These are phyloP conservation scores for Araneus ventricosus DNA, from an alignment of 1,140 invertebrate genomes.

Conservation along the genomic window DNA sequence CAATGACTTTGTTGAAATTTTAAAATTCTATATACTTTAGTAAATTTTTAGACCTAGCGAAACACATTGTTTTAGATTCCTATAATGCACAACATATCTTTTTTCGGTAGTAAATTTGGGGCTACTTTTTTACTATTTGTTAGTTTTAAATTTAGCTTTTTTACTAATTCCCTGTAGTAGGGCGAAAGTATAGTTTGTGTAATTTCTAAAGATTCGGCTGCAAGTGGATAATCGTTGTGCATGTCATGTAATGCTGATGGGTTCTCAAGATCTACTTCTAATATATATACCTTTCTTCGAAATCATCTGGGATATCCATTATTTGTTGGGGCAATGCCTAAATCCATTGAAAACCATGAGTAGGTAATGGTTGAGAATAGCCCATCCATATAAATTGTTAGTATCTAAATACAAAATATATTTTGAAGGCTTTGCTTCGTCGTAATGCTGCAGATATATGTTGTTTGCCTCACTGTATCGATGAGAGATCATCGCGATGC, in stretches of 20 bases:
- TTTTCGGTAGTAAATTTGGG: not conserved
- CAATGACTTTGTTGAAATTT: not conserved
- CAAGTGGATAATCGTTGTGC: not conserved
- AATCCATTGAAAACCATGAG: constrained; percentile 72
- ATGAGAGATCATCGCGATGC: constrained; percentile 75
- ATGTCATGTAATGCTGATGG: not conserved
- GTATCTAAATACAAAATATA: constrained; percentile 77
- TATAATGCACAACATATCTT: not conserved
- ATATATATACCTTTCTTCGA: not conserved
- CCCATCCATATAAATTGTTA: constrained; percentile 77
- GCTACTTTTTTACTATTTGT: not conserved
- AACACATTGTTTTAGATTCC: not conserved
- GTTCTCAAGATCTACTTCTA: not conserved
- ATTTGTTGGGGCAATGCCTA: no score
- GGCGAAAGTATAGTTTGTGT: not conserved
- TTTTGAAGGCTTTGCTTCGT: constrained; percentile 71
- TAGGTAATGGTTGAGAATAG: constrained; percentile 71
- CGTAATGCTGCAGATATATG: constrained; percentile 73
- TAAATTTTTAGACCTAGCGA: not conserved
- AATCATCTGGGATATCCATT: not conserved
- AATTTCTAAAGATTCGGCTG: not conserved
- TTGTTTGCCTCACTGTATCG: constrained; percentile 77
- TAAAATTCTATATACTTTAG: not conserved
- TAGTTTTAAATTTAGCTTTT: not conserved
- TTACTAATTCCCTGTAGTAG: not conserved